phyloP scores from a whole-genome alignment of 2,113 vertebrate species.

The Perca fluviatilis region DNA sequence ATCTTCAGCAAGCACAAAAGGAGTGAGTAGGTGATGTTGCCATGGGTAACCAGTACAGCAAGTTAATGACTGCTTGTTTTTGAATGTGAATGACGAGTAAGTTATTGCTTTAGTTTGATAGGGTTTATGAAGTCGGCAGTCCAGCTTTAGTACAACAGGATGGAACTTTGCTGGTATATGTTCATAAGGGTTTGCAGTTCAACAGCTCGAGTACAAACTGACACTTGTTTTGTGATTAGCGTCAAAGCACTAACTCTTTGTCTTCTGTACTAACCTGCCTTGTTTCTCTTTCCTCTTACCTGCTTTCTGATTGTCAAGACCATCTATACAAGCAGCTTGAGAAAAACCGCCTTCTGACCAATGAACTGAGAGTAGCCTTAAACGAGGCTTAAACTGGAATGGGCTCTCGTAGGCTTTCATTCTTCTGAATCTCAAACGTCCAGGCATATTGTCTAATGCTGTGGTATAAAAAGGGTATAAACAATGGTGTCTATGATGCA shows the following conservation, averaged over 20 bases:
- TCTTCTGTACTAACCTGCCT: conserved; percentile 71
- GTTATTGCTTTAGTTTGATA: neutral
- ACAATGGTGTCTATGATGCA: conserved; percentile 16
- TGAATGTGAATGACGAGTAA: neutral
- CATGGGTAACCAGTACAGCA: neutral
- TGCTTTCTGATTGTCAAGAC: conserved; percentile 92
- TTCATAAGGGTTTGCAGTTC: neutral
- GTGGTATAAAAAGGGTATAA: conserved; percentile 29
- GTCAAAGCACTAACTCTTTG: conserved; percentile 43
- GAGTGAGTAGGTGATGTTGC: neutral
- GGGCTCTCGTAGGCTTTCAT: conserved; percentile 15
- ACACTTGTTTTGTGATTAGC: neutral
- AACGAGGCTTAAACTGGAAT: conserved; percentile 88
- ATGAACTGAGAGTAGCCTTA: conserved; percentile 95
- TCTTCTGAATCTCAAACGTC: conserved; percentile 44
- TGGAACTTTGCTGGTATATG: neutral
- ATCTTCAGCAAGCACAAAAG: neutral
- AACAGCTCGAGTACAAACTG: neutral
- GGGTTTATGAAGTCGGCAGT: neutral
- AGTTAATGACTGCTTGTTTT: neutral
- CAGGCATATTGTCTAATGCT: conserved; percentile 36
- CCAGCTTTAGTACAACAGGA: neutral
- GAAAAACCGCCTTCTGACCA: conserved; percentile 95
- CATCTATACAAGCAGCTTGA: conserved; percentile 97
- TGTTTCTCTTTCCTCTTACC: conserved; percentile 85